Conservation (phyloP, 1,140 invertebrate species). For the Philaenus spumarius region DNA sequence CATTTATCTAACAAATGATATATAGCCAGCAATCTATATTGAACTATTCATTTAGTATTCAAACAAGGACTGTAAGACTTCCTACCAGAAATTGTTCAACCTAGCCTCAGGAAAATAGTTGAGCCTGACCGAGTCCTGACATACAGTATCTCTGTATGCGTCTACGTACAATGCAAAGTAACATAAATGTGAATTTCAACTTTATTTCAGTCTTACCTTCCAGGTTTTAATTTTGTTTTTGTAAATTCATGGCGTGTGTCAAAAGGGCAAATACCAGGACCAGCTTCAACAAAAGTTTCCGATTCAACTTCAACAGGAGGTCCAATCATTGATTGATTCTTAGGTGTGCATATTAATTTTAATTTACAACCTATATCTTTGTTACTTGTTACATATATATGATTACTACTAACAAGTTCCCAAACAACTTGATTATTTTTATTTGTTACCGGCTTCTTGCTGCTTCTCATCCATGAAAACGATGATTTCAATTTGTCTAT, state of each 20-base stretch:
- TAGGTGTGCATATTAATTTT: slow-evolving; percentile 43
- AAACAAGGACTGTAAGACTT: no score
- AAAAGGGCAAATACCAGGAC: slow-evolving; percentile 74
- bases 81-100: no score
- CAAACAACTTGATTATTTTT: slow-evolving; percentile 41
- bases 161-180: no score
- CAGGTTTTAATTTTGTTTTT: slow-evolving; percentile 31
- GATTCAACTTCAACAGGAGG: slow-evolving; percentile 50
- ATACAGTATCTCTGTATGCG: no score
- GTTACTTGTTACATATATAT: slow-evolving; percentile 47
- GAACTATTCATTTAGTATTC: no score
- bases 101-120: no score
- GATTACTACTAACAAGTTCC: slow-evolving; percentile 48
- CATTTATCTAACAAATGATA: no score
- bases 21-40: no score
- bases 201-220: no score
- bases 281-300: slow-evolving; percentile 50
- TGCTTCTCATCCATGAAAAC: slow-evolving; percentile 64
- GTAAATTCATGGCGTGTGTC: slow-evolving; percentile 69
- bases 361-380: slow-evolving; percentile 52
- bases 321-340: slow-evolving; percentile 47
- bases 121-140: no score
- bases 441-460: neutral
- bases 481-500: slow-evolving; percentile 47
- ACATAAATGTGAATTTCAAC: no score